Base-by-base conservation (phyloP, 2,888 invertebrate species). In the Drosophila rellima region DNA sequence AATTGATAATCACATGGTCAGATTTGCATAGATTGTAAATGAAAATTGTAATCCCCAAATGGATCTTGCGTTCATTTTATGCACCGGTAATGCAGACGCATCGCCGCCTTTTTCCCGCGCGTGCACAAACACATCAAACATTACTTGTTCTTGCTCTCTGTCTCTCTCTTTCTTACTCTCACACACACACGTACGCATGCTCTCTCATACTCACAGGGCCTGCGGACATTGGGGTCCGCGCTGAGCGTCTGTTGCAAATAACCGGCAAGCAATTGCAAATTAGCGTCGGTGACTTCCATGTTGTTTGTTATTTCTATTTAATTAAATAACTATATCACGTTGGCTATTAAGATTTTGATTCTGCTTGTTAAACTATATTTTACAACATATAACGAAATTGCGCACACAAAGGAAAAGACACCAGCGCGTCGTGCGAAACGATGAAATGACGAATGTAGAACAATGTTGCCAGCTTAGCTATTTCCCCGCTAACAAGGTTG, bases 251-350 rank as follows among this genome's bases (percentile, higher is more conserved):
- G 96, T 89, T 96, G 96, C 80, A 98, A 94, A 92, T 97, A 98
- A 84, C 95, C 95, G 51, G 96, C 96, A 79, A 98, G 93, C 10
- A 96, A 96, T 81, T 95, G 94, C 81, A 97, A 93, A 93, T 98
- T 98, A 47, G 95, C 96, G 57, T 97, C 97, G 3, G 96, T 97
- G 13, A 98, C 94, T 92, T 98, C 98, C 98, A 98, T 98, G 66
- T 66, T 78, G 23, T 59, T 52, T 60, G 13, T 26, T 33, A 17
- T 18, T 20, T 37, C 11, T 64, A 29, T 33, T 65, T 48, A 45
- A 48, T 39, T 56, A 20, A 50, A 51, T 59, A 56, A 54, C 42
- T 59, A 54, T 70, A 73, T 67, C 39, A 61, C 45, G 45, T 48
- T 48, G 10, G 35, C 13, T 63, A 45, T 52, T 50, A 59, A 48